phyloP scores from a whole-genome alignment of 2,888 invertebrate genomes.

The Drosophila sordidula region DNA sequence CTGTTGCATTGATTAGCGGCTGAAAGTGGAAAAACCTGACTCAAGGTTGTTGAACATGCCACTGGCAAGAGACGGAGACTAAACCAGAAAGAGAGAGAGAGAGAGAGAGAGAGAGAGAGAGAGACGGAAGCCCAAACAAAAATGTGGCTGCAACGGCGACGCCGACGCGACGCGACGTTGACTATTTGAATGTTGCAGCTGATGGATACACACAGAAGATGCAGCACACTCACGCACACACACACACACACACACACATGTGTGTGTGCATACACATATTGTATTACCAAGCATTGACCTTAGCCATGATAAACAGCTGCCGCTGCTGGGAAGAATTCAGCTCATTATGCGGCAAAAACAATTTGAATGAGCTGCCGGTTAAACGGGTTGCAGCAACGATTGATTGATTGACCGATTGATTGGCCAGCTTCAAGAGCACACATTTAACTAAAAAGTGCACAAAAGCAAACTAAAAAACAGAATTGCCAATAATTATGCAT shows the following conservation, averaged over 20 bases:
- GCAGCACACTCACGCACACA: slow-evolving; percentile 19
- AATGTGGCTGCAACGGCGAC: slow-evolving; percentile 57
- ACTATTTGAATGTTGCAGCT: slow-evolving; percentile 79
- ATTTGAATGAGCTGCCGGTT: slow-evolving; percentile 45
- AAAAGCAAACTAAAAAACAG: slow-evolving; percentile 18
- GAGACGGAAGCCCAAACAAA: slow-evolving; percentile 50
- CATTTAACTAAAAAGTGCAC: neutral
- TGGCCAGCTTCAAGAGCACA: slow-evolving; percentile 8
- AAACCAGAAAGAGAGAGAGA: slow-evolving; percentile 1
- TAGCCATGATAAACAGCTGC: slow-evolving; percentile 55
- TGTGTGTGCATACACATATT: slow-evolving; percentile 8
- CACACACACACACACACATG: slow-evolving; percentile 12
- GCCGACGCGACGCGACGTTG: slow-evolving; percentile 44
- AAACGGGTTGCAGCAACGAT: slow-evolving; percentile 26
- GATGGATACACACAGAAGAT: slow-evolving; percentile 71
- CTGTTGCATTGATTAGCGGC: slow-evolving; percentile 72
- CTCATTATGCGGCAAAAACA: slow-evolving; percentile 34
- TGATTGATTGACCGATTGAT: slow-evolving; percentile 35
- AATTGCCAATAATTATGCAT: slow-evolving; percentile 48
- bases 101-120: neutral
- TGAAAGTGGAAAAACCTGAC: slow-evolving; percentile 82
- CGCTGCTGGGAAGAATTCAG: slow-evolving; percentile 37
- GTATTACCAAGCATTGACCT: slow-evolving; percentile 67
- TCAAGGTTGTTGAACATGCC: slow-evolving; percentile 81
- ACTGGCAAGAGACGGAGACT: slow-evolving; percentile 27